Percentiles rank a stretch among this genome's conserved stretches.
Evolutionary conservation across 2,888 invertebrate genomes (phyloP).

Genomic region (Eupithecia abbreviata): DNA sequence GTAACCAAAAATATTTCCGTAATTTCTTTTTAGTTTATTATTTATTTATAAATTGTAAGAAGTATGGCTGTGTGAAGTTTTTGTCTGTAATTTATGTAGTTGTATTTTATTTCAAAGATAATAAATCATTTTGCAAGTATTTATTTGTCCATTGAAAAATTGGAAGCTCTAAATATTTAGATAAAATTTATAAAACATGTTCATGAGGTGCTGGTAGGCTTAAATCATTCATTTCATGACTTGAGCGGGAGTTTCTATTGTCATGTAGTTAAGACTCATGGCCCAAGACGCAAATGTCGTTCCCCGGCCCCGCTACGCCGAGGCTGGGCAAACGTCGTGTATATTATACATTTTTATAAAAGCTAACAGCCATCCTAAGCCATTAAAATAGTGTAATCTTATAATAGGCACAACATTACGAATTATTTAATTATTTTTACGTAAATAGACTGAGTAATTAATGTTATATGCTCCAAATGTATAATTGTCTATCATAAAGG

Average conservation of each 20-base stretch:
- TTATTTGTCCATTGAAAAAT: constrained; percentile 31
- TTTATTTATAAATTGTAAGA: constrained; percentile 74
- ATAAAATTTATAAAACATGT: constrained; percentile 56
- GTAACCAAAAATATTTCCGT: constrained; percentile 76
- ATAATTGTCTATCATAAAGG: constrained; percentile 42
- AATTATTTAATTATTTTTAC: constrained; percentile 61
- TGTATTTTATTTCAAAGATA: constrained; percentile 57
- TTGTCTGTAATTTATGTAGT: constrained; percentile 75
- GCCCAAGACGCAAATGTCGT: too few relatives aligned
- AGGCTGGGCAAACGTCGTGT: constrained; percentile 7
- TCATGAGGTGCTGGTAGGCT: constrained; percentile 75
- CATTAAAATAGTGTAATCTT: constrained; percentile 51
- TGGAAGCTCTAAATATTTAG: constrained; percentile 42
- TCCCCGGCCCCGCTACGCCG: too few relatives aligned
- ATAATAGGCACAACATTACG: constrained; percentile 53
- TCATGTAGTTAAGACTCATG: constrained; percentile 18
- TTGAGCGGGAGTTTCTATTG: constrained; percentile 38
- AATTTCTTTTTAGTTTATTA: constrained; percentile 65
- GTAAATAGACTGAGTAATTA: constrained; percentile 79
- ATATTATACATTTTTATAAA: constrained; percentile 44
- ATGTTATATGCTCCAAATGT: constrained; percentile 66
- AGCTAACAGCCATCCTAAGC: constrained; percentile 53
- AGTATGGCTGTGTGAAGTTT: constrained; percentile 81
- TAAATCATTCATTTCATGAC: constrained; percentile 52
- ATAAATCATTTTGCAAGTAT: constrained; percentile 39